phyloP scores from a whole-genome alignment of 1,140 invertebrate species.

The Yoshiicerus persimilis region DNA sequence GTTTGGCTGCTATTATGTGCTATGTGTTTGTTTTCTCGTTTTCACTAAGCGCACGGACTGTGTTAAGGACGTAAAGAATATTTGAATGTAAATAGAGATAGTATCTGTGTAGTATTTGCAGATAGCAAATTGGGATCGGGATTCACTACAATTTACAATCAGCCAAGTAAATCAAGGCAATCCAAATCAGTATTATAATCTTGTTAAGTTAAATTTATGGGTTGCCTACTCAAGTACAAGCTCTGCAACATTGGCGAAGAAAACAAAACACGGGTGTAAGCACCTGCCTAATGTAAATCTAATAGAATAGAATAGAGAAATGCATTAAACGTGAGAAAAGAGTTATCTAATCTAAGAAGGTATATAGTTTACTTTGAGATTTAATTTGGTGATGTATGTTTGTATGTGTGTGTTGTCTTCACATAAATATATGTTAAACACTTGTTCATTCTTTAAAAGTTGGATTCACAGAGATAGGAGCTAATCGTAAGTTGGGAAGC shows the following conservation, averaged over 20 bases:
- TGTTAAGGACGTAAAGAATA: background rate
- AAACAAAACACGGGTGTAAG: background rate
- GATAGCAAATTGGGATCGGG: background rate
- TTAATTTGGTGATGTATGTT: background rate
- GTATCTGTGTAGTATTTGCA: background rate
- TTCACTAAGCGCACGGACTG: background rate
- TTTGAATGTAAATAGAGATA: background rate
- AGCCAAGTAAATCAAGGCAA: background rate
- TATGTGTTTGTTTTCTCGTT: background rate
- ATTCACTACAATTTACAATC: too few relatives aligned
- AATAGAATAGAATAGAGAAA: background rate
- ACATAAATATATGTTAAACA: background rate
- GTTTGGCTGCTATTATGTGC: background rate
- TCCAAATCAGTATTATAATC: background rate
- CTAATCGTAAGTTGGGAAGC: background rate
- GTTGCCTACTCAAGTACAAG: too few relatives aligned
- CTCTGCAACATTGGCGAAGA: background rate
- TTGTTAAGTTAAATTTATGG: background rate
- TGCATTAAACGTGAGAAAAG: background rate
- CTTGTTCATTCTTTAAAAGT: background rate
- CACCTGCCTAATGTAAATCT: background rate
- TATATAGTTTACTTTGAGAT: background rate
- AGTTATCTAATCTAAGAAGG: background rate
- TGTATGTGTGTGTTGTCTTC: background rate
- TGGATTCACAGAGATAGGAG: background rate